Conservation (phyloP, 2,113 vertebrate genomes). For the Phainopepla nitens region DNA sequence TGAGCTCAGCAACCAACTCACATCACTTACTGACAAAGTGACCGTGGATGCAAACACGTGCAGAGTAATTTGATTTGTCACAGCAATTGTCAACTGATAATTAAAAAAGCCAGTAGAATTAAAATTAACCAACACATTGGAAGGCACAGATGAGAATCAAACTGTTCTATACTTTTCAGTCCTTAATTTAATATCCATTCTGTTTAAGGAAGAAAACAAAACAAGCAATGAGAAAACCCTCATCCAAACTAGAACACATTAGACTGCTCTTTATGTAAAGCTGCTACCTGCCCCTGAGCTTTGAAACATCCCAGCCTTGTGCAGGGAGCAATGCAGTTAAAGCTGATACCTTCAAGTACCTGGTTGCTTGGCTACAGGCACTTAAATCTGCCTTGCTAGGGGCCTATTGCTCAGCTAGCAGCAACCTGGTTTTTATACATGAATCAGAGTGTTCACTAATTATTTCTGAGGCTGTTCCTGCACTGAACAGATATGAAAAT, state of each 20-base stretch:
- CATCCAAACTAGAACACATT: not conserved
- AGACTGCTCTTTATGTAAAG: not conserved
- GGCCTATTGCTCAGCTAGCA: not conserved
- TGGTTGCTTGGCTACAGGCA: slow-evolving; percentile 44
- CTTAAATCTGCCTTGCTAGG: not conserved
- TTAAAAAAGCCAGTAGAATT: not conserved
- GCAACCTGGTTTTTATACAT: not conserved
- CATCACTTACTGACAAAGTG: not conserved
- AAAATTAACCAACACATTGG: not conserved
- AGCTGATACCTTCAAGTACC: not conserved
- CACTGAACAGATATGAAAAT: not conserved
- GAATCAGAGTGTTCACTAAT: not conserved
- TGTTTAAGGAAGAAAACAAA: not conserved
- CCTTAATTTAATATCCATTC: not conserved
- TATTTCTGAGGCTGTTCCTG: not conserved
- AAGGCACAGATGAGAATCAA: not conserved
- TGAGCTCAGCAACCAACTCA: not conserved
- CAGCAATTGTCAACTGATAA: not conserved
- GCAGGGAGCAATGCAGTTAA: not conserved
- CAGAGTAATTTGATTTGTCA: not conserved
- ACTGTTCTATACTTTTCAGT: not conserved
- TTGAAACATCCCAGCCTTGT: not conserved
- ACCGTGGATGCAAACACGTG: not conserved
- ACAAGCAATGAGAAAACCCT: not conserved
- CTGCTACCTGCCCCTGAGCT: not conserved